A percentile compares a stretch with the other conserved stretches of the same genome.
Evolutionary conservation across 2,113 vertebrate species (phyloP).

Genomic region (Halcyon senegalensis): DNA sequence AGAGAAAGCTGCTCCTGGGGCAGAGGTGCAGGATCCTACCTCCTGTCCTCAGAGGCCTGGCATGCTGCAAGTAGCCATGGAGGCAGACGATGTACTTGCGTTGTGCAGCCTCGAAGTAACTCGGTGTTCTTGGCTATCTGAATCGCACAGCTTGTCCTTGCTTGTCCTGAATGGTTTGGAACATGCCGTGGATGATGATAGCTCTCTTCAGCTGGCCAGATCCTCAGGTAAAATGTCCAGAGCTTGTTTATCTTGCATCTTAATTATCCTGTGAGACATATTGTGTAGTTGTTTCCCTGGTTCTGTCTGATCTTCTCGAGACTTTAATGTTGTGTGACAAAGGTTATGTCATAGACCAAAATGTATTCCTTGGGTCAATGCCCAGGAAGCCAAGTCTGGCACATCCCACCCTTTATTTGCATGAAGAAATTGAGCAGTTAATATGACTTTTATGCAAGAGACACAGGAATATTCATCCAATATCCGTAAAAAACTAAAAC

Average conservation of each 20-base stretch:
- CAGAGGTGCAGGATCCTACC: background rate
- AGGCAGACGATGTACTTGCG: background rate
- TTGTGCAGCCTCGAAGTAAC: background rate
- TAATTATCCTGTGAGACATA: background rate
- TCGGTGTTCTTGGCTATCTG: background rate
- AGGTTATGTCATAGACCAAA: background rate
- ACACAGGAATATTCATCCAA: background rate
- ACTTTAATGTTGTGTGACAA: background rate
- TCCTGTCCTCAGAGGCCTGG: background rate
- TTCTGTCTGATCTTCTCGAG: background rate
- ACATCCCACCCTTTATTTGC: background rate
- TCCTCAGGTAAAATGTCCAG: background rate
- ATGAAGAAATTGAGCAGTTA: background rate
- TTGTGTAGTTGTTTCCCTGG: background rate
- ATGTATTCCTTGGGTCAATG: background rate
- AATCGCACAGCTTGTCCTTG: background rate
- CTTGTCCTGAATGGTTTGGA: background rate
- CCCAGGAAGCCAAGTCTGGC: conserved; percentile 11
- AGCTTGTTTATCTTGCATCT: conserved; percentile 29
- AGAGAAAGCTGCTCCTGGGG: background rate
- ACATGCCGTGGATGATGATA: background rate
- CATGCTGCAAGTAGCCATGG: background rate
- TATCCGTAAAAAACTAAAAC: background rate
- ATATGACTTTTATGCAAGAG: background rate
- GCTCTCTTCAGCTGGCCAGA: background rate